A percentile compares a stretch with the other conserved stretches of the same genome.
These are phyloP conservation scores for Cuniculus paca DNA, from an alignment of 2,797 vertebrate species.

Conservation along the genomic window DNA sequence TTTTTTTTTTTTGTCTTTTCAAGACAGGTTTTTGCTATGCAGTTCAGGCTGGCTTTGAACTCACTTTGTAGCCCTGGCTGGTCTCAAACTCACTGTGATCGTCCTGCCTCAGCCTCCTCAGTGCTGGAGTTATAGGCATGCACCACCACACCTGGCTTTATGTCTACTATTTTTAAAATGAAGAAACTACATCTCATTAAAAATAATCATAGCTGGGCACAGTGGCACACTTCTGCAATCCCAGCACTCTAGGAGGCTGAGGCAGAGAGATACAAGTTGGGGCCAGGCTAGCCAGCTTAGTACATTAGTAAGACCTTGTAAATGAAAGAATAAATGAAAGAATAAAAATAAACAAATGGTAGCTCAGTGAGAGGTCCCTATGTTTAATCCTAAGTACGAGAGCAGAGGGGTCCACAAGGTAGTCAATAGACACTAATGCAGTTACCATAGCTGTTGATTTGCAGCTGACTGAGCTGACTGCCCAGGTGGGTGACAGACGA, in stretches of 20 bases:
- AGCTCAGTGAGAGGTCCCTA: background rate
- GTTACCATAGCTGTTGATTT: slow-evolving; percentile 93
- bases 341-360: background rate
- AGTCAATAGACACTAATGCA: background rate
- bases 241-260: background rate
- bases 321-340: background rate
- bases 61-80: too few relatives aligned
- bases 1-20: too few relatives aligned
- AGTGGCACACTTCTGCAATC: background rate
- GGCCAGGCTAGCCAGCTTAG: background rate
- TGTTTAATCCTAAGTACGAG: background rate
- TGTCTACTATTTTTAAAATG: background rate
- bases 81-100: too few relatives aligned
- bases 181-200: background rate
- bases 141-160: too few relatives aligned
- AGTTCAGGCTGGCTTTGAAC: too few relatives aligned
- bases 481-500: slow-evolving; percentile 90
- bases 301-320: background rate
- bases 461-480: slow-evolving; percentile 92
- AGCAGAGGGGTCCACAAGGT: too few relatives aligned
- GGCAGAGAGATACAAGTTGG: background rate
- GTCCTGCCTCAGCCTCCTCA: too few relatives aligned
- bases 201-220: background rate
- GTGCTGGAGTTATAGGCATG: too few relatives aligned
- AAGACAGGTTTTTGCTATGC: too few relatives aligned